Evolutionary conservation across 2,797 vertebrate species (phyloP).

Genomic region (Acanthurus lineatus): DNA sequence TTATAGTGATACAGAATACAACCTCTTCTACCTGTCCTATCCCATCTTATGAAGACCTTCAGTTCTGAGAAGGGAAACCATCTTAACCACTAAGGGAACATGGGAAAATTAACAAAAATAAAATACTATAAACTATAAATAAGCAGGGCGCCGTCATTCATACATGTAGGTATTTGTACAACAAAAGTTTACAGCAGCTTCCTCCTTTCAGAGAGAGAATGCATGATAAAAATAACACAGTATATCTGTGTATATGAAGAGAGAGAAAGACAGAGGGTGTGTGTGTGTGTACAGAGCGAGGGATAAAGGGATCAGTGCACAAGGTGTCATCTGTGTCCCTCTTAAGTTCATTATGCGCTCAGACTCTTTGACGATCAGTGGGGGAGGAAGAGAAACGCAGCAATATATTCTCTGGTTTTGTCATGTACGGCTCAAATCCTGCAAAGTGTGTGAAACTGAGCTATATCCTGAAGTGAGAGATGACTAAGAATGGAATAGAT

Average conservation of each 20-base stretch:
- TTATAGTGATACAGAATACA: too few relatives aligned
- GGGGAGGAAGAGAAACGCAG: constrained; percentile 42
- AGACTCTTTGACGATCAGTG: constrained; percentile 60
- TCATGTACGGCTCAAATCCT: constrained; percentile 3
- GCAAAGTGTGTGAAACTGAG: background rate
- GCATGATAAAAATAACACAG: background rate
- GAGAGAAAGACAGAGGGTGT: constrained; percentile 1
- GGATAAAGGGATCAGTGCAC: constrained; percentile 73
- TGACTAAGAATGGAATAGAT: background rate
- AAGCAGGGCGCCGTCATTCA: background rate
- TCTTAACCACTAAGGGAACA: background rate
- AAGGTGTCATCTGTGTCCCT: constrained; percentile 74
- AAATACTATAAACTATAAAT: background rate
- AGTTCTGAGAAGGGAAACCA: background rate
- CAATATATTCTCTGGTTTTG: constrained; percentile 19
- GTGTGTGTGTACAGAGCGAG: constrained; percentile 51
- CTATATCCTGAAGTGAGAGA: background rate
- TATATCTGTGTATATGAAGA: constrained; percentile 5
- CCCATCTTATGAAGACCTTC: background rate
- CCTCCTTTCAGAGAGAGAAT: background rate
- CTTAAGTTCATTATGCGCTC: constrained; percentile 84
- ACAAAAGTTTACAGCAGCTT: constrained; percentile 5
- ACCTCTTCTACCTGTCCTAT: too few relatives aligned
- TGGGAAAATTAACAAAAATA: too few relatives aligned
- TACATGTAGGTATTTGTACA: background rate